Evolutionary conservation across 2,888 invertebrate genomes (phyloP).

Genomic region (Allacma fusca): DNA sequence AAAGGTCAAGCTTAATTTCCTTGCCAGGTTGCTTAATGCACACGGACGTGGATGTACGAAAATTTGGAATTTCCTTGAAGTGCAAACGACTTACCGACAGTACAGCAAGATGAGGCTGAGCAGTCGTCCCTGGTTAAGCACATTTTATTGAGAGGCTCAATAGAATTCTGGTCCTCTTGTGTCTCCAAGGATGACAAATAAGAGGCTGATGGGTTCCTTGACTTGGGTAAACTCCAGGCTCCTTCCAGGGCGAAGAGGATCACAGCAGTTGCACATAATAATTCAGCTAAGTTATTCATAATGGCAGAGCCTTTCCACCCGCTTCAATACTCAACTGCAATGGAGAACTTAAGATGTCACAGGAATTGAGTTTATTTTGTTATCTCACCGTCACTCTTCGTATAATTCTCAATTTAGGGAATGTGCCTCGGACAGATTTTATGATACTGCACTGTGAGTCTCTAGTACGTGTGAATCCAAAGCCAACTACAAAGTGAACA

Average conservation of each 20-base stretch:
- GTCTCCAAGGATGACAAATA: constrained; percentile 3
- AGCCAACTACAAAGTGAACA: background rate
- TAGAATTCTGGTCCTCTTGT: constrained; percentile 7
- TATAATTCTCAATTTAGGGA: constrained; percentile 24
- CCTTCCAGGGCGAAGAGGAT: constrained; percentile 24
- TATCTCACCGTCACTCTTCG: constrained; percentile 28
- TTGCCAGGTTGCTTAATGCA: no score
- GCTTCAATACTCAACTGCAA: background rate
- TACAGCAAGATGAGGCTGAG: constrained; percentile 48
- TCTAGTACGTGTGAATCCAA: background rate
- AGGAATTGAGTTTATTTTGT: constrained; percentile 27
- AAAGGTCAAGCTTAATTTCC: no score
- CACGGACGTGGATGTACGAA: no score
- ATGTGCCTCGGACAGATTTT: constrained; percentile 1
- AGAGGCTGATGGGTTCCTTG: background rate
- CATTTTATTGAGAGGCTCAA: constrained; percentile 17
- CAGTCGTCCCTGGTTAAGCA: constrained; percentile 46
- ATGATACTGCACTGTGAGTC: background rate
- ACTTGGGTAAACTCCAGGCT: constrained; percentile 9
- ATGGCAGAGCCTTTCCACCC: background rate
- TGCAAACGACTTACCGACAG: constrained; percentile 50
- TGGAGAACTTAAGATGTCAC: background rate
- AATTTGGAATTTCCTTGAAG: no score
- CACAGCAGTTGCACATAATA: constrained; percentile 36
- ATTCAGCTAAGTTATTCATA: constrained; percentile 31